These are phyloP conservation scores for Thysanoteuthis rhombus DNA, from an alignment of 2,888 invertebrate genomes.

Conservation along the genomic window DNA sequence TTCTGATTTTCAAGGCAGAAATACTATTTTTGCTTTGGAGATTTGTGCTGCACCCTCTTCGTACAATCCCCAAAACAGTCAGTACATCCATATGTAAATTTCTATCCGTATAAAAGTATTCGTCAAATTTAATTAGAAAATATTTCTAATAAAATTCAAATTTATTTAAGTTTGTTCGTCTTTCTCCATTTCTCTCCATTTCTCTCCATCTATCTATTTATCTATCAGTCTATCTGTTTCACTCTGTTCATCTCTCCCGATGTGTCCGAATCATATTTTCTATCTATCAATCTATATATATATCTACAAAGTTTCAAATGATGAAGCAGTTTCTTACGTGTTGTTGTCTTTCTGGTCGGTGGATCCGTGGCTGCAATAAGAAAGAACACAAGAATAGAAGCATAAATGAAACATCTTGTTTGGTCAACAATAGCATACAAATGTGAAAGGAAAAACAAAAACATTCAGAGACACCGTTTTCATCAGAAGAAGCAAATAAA, in stretches of 20 bases:
- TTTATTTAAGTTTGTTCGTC: neutral
- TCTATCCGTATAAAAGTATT: too few relatives aligned
- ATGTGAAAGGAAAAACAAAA: neutral
- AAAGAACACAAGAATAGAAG: neutral
- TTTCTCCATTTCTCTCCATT: neutral
- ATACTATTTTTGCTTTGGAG: too few relatives aligned
- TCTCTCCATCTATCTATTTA: neutral
- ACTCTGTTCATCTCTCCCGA: neutral
- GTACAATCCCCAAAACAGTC: too few relatives aligned
- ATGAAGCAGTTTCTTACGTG: neutral
- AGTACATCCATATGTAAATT: too few relatives aligned
- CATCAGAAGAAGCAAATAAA: too few relatives aligned
- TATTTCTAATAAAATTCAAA: too few relatives aligned
- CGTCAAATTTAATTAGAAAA: too few relatives aligned
- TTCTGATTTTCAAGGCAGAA: too few relatives aligned
- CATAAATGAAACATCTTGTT: neutral
- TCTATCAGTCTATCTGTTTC: neutral
- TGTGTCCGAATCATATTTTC: neutral
- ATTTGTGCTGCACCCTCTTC: too few relatives aligned
- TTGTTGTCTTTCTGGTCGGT: conserved; percentile 20
- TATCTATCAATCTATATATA: neutral
- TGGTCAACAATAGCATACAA: neutral
- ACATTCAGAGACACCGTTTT: too few relatives aligned
- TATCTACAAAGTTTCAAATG: too few relatives aligned
- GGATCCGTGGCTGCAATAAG: conserved; percentile 21